These are phyloP conservation scores for Reinhardtius hippoglossoides DNA, from an alignment of 2,113 vertebrate species.

Conservation along the genomic window DNA sequence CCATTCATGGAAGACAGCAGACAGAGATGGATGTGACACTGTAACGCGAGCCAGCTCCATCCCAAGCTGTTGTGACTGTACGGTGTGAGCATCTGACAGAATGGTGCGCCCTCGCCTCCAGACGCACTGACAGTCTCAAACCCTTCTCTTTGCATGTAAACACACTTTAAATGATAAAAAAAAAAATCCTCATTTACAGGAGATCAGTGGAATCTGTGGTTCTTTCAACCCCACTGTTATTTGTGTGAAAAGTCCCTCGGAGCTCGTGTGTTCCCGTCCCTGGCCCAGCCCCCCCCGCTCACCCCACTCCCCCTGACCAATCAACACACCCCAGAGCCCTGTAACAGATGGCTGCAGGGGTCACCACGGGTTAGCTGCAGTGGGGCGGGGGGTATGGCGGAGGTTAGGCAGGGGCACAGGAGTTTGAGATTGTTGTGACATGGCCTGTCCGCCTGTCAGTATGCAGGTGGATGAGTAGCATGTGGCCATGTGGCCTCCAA, in stretches of 20 bases:
- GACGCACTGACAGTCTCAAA: neutral
- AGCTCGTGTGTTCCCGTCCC: constrained; percentile 23
- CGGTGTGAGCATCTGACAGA: neutral
- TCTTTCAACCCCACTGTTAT: constrained; percentile 19
- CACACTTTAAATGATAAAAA: neutral
- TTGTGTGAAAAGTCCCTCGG: constrained; percentile 20
- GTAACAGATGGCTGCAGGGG: constrained; percentile 78
- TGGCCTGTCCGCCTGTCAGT: constrained; percentile 68
- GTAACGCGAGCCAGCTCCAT: constrained; percentile 33
- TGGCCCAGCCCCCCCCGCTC: neutral
- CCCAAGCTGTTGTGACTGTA: constrained; percentile 35
- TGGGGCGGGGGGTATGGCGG: constrained; percentile 50
- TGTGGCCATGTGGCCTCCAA: constrained; percentile 62
- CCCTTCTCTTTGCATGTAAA: neutral
- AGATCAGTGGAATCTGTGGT: constrained; percentile 1
- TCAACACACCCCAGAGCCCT: constrained; percentile 61
- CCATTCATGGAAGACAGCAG: constrained; percentile 26
- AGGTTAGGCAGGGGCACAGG: constrained; percentile 71
- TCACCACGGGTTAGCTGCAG: constrained; percentile 60
- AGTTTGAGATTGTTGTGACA: constrained; percentile 81
- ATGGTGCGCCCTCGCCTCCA: neutral
- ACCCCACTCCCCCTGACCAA: constrained; percentile 44
- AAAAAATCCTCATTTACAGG: neutral
- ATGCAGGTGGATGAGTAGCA: constrained; percentile 77
- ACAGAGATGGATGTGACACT: constrained; percentile 43